phyloP scores from a whole-genome alignment of 2,113 vertebrate species.

The Pongo pygmaeus region DNA sequence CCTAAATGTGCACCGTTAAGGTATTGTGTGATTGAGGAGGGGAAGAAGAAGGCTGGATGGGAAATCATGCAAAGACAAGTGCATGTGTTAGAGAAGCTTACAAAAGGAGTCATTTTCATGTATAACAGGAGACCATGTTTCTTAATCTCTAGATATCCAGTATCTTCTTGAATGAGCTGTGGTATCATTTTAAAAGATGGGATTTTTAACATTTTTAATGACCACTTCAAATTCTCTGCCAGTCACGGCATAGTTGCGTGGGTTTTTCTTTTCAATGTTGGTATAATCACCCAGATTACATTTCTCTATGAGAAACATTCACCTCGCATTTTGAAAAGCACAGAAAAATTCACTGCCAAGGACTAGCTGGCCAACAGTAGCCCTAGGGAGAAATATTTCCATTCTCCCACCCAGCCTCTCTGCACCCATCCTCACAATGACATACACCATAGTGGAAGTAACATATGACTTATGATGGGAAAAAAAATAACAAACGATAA shows the following conservation, averaged over 20 bases:
- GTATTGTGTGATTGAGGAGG: neutral
- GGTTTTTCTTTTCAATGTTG: neutral
- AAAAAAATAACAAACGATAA: neutral
- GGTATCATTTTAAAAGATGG: neutral
- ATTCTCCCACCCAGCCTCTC: neutral
- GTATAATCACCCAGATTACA: neutral
- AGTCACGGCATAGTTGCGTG: neutral
- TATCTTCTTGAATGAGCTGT: neutral
- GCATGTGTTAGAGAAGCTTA: neutral
- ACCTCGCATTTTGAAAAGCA: neutral
- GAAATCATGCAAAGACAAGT: neutral
- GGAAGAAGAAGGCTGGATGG: neutral
- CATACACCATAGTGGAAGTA: neutral
- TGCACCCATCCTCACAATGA: neutral
- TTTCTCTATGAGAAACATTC: neutral
- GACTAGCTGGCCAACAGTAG: neutral
- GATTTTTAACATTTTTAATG: neutral
- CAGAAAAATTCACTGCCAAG: neutral
- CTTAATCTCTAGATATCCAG: neutral
- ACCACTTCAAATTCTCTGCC: neutral
- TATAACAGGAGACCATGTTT: neutral
- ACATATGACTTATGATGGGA: neutral
- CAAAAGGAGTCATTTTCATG: neutral
- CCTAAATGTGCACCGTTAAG: neutral
- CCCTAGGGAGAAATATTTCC: neutral